Base-by-base conservation (phyloP, 2,113 vertebrate genomes). In the Ibidorhyncha struthersii region DNA sequence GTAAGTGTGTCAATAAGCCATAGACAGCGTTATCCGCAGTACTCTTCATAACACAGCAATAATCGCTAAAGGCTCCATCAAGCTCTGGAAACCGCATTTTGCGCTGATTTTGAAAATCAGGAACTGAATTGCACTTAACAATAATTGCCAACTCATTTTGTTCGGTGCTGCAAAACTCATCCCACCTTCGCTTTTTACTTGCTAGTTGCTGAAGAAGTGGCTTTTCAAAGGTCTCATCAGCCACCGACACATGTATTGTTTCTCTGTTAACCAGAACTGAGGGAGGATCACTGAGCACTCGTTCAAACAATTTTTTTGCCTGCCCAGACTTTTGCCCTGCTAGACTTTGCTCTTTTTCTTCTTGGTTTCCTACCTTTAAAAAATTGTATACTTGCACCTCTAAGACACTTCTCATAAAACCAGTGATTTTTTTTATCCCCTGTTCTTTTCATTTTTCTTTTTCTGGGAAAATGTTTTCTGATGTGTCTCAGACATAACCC, bases 11-110 rank as follows among this genome's bases (percentile, higher is more conserved):
- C 89, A 90, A 78, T 86, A 88, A 86, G 59, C 47, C 91, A 43
- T 2, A 59, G 55, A 86, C 83, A 66, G 67, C 69, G 78, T 91
- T 92, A 85, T 32, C 82, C 22, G 25, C 7, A 26, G 70, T 50
- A 69, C 90, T 84, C 67, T 95, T 91, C 70, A 6, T 29, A 92
- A 76, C 30, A 32, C 58, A 84, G 94, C 83, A 65, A 5, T 69
- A 92, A 84, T 43, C 83, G 40, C 85, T 90, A 2, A 59, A 81
- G 80, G 53, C 73, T 96, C 69, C 79, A 86, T 34, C 12, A 32
- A 88, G 86, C 67, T 86, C 67, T 14, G 79, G 86, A 92, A 96
- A 94, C 32, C 90, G 85, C 80, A 71, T 74, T 83, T 89, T 92
- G 72, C 43, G 36, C 79, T 66, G 86, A 90, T 83, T 92, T 84